phyloP scores from a whole-genome alignment of 2,113 vertebrate species.

The Elachura formosa region DNA sequence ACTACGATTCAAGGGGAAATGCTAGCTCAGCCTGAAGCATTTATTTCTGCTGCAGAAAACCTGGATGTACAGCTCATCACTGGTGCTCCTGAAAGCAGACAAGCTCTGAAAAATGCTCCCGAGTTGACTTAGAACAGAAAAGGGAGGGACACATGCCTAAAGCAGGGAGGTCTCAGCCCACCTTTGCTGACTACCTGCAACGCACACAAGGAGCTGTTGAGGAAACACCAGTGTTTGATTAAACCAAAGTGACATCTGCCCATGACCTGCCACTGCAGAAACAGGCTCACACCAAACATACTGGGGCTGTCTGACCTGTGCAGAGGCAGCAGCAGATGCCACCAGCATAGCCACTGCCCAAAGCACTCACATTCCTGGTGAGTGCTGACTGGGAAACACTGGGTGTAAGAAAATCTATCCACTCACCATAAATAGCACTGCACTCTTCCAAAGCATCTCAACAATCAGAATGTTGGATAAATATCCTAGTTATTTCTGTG shows the following conservation, averaged over 20 bases:
- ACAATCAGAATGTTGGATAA: neutral
- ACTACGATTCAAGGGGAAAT: neutral
- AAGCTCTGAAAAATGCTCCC: neutral
- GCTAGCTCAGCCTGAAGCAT: neutral
- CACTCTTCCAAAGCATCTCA: neutral
- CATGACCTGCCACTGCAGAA: neutral
- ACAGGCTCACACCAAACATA: neutral
- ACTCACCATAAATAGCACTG: neutral
- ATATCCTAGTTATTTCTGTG: neutral
- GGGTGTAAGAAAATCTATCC: neutral
- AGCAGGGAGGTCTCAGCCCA: neutral
- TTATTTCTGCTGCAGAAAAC: neutral
- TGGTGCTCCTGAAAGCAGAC: neutral
- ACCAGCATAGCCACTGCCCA: neutral
- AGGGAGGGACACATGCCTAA: neutral
- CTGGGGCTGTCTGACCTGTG: neutral
- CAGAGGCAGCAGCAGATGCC: neutral
- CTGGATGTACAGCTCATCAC: neutral
- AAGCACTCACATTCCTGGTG: accelerated
- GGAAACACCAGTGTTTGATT: neutral
- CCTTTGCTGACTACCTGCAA: neutral
- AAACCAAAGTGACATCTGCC: neutral
- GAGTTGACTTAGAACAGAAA: neutral
- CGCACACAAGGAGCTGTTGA: accelerated
- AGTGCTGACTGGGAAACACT: neutral